Base-by-base conservation (phyloP, 2,113 vertebrate genomes). In the Emydura subglobosa region DNA sequence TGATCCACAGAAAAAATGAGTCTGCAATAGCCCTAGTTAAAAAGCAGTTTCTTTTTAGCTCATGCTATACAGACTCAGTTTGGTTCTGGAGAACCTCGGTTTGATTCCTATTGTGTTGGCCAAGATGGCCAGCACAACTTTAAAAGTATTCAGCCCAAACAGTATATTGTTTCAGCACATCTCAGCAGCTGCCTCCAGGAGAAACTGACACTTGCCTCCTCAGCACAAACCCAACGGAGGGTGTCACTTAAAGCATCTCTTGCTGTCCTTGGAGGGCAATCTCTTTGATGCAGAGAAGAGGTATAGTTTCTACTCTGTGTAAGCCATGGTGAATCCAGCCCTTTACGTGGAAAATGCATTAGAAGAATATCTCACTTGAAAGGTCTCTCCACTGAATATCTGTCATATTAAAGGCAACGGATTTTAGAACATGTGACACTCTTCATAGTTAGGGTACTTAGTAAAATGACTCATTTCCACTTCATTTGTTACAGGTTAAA, bases 401-500 rank as follows among this genome's bases (percentile, higher is more conserved):
- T 7, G 1, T 85, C 6, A 27, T 68, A 4, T 82, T 86, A 61
- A 85, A 42, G 83, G 5, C 5, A 25, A 74, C 16, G 44, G 78
- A 3, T 65, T 31, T 68, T 87, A 93, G 50, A 59, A 50, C 55
- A 72, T 79, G 10, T 76, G 90, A 82, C 80, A 16, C 1, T 24
- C 68, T 95, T 87, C 79, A 7, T 6, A 11, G 12, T 78, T 53
- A 51, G 6, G 6, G 7, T 72, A 14, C 50, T 82, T 10, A 11
- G 14, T 84, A 24, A 44, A 72, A 49, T 97, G 59, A 97, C 12
- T 34, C 17, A 76, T 31, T 39, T 95, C 16, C n/a, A 72, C 89
- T 97, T 89, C 14, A 47, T 94, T 51, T 90, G 19, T 92, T 97
- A 44, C 96, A 98, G 98, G 84, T 98, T 59, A 98, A 98, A 95